Evolutionary conservation across 37 sponge, comb jelly and placozoan species (phyloP), one percentile per base, ranked within the genome.

Genomic region (Tethya wilhelma): DNA sequence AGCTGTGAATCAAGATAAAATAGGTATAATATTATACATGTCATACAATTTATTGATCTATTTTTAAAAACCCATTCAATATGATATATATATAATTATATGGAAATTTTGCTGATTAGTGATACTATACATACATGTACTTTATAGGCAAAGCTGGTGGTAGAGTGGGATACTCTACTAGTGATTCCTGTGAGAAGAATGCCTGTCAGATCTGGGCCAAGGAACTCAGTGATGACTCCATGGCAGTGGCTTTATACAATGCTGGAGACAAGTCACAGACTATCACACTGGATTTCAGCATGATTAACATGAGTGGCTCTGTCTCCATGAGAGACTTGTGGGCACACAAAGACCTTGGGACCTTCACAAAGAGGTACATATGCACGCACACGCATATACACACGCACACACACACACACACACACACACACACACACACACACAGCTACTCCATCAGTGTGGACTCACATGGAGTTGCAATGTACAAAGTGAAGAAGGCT

Each of bases 181-280:
- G 17, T 49, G 55, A 17, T 17, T 38, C 23, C 38, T 79, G 71
- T 42, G 11, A 71, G 39, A 58, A 9, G 41, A 0, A 58, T 31
- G 30, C 49, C 79, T 93, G 94, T 45, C 90, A 93, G 44, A 77
- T 93, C 0, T 93, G 94, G 94, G 90, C 83, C 62, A 89, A 82
- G 30, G 41, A 55, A 36, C 71, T 93, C 4, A 17, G 28, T 26
- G 74, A 86, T 80, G 81, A 67, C 9, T 56, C 78, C 2, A 44
- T 71, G 58, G 94, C 94, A 1, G 79, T 93, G 26, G 90, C 80
- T 23, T 76, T 93, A 30, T 93, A 83, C 64, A 93, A 93, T 81
- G 46, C 86, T 66, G 94, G 88, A 45, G 75, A 90, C 14, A 42
- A n/a, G n/a, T n/a, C n/a, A n/a, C n/a, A n/a, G 6, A 19, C 11